These are phyloP conservation scores for Dromiciops gliroides DNA, from an alignment of 2,113 vertebrate genomes.

Conservation along the genomic window DNA sequence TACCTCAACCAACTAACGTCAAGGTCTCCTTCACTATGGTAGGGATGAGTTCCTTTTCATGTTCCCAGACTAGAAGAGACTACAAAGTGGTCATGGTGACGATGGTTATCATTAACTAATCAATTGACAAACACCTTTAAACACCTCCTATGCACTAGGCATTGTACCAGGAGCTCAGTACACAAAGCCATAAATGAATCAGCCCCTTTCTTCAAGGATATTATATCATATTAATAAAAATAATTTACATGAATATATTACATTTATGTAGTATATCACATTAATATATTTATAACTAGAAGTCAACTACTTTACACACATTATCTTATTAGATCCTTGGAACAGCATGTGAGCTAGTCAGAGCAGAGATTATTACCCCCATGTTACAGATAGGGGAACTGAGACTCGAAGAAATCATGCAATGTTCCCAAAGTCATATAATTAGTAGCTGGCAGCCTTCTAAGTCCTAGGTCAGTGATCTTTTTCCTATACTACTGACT, in stretches of 20 bases:
- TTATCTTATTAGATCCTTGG: background rate
- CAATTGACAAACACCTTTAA: background rate
- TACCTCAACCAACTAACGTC: background rate
- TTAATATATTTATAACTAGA: background rate
- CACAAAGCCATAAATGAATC: background rate
- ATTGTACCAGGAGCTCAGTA: background rate
- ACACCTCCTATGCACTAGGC: background rate
- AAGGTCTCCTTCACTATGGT: background rate
- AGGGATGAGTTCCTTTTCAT: background rate
- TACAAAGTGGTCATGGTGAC: background rate
- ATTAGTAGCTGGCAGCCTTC: background rate
- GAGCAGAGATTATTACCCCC: background rate
- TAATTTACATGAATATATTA: background rate
- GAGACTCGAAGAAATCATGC: background rate
- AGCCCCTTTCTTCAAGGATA: background rate
- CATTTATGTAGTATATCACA: background rate
- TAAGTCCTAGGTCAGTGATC: background rate
- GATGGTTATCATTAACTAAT: background rate
- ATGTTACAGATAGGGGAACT: background rate
- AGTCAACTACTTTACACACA: background rate
- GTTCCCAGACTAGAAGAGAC: background rate
- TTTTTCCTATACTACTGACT: background rate
- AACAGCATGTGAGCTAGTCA: background rate
- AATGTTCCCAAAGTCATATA: background rate
- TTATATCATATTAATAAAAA: background rate